These are phyloP conservation scores for Mylabris phalerata DNA, from an alignment of 1,140 invertebrate genomes.

Conservation along the genomic window DNA sequence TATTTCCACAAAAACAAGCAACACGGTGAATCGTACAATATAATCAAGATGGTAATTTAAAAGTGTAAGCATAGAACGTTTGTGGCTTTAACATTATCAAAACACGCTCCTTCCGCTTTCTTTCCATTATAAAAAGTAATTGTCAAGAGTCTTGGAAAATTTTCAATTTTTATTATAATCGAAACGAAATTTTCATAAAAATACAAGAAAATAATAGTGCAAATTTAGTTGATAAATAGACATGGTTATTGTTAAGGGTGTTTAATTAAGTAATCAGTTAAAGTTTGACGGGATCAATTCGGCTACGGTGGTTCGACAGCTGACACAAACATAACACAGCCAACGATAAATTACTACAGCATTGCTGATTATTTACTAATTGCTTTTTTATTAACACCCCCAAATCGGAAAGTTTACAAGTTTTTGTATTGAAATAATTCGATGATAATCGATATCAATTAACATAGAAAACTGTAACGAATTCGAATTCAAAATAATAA, in stretches of 20 bases:
- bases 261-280: slow-evolving; percentile 19
- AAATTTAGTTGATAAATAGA: slow-evolving; percentile 19
- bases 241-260: slow-evolving; percentile 16
- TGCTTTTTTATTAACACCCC: slow-evolving; percentile 15
- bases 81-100: background rate
- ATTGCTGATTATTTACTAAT: slow-evolving; percentile 15
- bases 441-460: no score
- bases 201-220: background rate
- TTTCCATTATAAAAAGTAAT: background rate
- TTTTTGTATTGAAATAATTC: no score
- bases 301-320: slow-evolving; percentile 15
- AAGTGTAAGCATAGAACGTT: background rate
- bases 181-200: no score
- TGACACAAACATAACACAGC: slow-evolving; percentile 17
- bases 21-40: background rate
- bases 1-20: background rate
- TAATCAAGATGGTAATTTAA: background rate
- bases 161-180: background rate
- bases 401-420: background rate
- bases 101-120: no score
- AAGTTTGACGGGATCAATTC: slow-evolving; percentile 10
- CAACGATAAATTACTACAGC: slow-evolving; percentile 13
- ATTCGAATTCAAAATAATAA: no score
- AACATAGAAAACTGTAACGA: no score
- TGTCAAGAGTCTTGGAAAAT: slow-evolving; percentile 1